Base-by-base conservation (phyloP, 2,797 vertebrate genomes). In the Vireo griseus region DNA sequence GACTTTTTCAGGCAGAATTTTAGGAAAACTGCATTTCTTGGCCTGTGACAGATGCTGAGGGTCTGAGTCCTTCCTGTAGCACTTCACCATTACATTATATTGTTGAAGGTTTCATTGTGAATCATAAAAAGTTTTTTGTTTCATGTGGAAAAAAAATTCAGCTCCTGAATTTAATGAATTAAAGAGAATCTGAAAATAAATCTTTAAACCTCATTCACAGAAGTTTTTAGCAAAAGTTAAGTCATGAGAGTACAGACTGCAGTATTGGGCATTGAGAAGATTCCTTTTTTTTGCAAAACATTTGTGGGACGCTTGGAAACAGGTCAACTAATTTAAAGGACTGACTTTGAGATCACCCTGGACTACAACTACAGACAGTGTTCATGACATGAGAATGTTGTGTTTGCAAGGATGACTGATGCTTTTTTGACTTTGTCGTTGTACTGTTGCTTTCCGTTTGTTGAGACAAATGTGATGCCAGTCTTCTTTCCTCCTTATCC, bases 71-170 rank as follows among this genome's bases (percentile, higher is more conserved):
- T 87, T 92, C 65, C 65, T 57, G 15, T 66, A 62, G 54, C 42
- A 33, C 14, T 57, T 25, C 21, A 45, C 29, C 3, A 8, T 55
- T 1, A 0, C 0, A 1, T 45, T 55, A 22, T 28, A 74, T 69
- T 83, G 65, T 65, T 91, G 35, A 42, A 11, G 6, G 7, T 78
- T 85, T 78, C 54, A 31, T 65, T 68, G 18, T 51, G 40, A 83
- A 51, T 88, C 9, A 29, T 85, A 19, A 47, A 52, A 42, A 48
- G 6, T 4, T 29, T 82, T 80, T 71, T 80, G 37, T 79, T 76
- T 75, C 5, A 2, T 42, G 33, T 42, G 37, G 20, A 69, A 90
- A n/a, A 1, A 40, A 40, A 40, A 40, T 40, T 40, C 33, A 55
- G 7, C 18, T 75, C 5, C 31, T 73, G 55, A 87, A 63, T 89